Conservation (phyloP, 2,113 vertebrate genomes). For the Malurus elegans region DNA sequence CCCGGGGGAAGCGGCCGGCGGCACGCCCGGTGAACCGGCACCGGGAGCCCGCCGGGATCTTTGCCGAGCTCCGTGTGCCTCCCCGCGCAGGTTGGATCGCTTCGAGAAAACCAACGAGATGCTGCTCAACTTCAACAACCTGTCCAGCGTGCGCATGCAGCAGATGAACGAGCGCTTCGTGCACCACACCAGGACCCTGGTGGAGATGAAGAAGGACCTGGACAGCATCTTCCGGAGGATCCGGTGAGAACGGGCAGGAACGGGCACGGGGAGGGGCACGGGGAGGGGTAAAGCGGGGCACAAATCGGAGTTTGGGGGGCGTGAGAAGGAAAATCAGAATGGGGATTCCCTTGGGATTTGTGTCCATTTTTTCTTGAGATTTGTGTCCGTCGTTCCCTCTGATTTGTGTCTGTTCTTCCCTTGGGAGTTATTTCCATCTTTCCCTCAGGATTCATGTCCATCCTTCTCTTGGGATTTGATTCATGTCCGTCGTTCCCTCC, state of each 20-base stretch:
- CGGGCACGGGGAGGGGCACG: rapidly evolving
- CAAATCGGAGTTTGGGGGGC: rapidly evolving
- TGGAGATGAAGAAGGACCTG: conserved; percentile 96
- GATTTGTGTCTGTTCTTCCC: too few relatives aligned
- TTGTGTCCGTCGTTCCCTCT: too few relatives aligned
- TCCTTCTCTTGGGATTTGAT: too few relatives aligned
- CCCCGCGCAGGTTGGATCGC: conserved; percentile 84
- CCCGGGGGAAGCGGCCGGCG: rapidly evolving
- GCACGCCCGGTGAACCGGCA: neutral
- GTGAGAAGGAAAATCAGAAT: rapidly evolving
- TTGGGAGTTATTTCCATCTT: too few relatives aligned
- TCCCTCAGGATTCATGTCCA: too few relatives aligned
- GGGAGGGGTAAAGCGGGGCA: rapidly evolving
- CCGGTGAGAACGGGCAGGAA: conserved; percentile 62
- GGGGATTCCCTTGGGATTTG: neutral
- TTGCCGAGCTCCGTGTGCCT: neutral
- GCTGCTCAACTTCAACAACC: conserved; percentile 95
- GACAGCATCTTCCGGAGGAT: conserved; percentile 95
- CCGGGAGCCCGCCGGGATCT: neutral
- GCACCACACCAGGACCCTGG: conserved; percentile 88
- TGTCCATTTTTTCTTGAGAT: too few relatives aligned
- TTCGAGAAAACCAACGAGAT: conserved; percentile 99
- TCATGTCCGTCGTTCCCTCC: too few relatives aligned
- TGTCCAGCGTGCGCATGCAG: conserved; percentile 88
- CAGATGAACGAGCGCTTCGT: conserved; percentile 94